Conservation (phyloP, 2,888 invertebrate species). For the Lutraria lutraria region DNA sequence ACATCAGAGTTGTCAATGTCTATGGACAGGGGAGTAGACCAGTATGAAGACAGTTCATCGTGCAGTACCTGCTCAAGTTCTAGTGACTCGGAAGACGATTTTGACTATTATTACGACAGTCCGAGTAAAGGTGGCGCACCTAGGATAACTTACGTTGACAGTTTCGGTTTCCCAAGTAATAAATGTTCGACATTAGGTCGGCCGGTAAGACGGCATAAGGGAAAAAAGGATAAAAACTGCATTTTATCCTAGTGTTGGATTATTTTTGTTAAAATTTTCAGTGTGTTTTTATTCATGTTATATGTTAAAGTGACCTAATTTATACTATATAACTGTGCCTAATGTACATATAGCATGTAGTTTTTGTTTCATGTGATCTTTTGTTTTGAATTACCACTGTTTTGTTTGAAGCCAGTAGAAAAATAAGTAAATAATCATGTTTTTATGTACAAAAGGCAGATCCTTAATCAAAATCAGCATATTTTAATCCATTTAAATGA, state of each 20-base stretch:
- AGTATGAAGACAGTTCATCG: conserved; percentile 89
- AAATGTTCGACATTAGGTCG: conserved; percentile 69
- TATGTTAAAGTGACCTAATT: conserved; percentile 41
- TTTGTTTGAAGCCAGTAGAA: not conserved
- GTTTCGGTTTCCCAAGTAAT: conserved; percentile 88
- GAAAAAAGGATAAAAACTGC: conserved; percentile 81
- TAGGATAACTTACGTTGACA: conserved; percentile 96
- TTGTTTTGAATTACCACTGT: conserved; percentile 33
- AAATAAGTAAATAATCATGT: not conserved
- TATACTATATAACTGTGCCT: conserved; percentile 43
- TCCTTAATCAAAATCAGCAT: no score
- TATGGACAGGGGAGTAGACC: conserved; percentile 67
- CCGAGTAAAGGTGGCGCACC: conserved; percentile 92
- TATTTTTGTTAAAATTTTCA: not conserved
- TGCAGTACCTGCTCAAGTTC: conserved; percentile 93
- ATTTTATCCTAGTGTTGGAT: conserved; percentile 72
- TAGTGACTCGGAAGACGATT: conserved; percentile 93
- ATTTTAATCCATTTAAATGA: no score
- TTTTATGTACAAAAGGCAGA: no score
- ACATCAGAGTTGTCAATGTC: conserved; percentile 64
- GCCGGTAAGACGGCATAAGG: conserved; percentile 63
- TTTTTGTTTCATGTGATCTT: conserved; percentile 33
- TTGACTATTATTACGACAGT: conserved; percentile 93
- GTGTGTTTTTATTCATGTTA: conserved; percentile 36
- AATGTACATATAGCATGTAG: conserved; percentile 41